Evolutionary conservation across 1,140 invertebrate genomes (phyloP), one percentile per base, ranked within the genome.

Genomic region (Rhysida immarginata): DNA sequence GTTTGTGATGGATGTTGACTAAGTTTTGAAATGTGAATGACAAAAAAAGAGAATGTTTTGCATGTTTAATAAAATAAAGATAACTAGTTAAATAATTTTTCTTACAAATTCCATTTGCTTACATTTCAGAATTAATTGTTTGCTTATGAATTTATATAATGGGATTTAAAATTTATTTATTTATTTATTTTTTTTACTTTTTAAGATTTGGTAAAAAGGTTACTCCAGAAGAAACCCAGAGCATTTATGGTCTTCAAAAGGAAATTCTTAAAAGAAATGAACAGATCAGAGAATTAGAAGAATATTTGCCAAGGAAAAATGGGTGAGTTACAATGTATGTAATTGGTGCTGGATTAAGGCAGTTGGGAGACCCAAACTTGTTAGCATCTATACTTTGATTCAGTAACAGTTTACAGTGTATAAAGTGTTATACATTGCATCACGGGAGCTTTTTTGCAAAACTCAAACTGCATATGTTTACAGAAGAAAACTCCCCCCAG

Each of bases 271-370:
- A 67, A n/a, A 63, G 64, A 27, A 70, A 70, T 56, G 60, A 59
- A n/a, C 59, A 60, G 46, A 69, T 71, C 49, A 52, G 65, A 49
- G 70, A 71, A 23, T 65, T 72, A 61, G 69, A 69, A 58, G 70
- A 71, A 56, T 56, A 62, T 26, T 62, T 72, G 25, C 70, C 71
- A 16, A 68, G 70, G 49, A 69, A 68, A 59, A 72, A 71, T 64
- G 70, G 35, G 41, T 49, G 46, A 48, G 26, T 41, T 18, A 44
- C 46, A 18, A 41, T n/a, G n/a, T n/a, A n/a, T n/a, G n/a, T n/a
- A n/a, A n/a, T n/a, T n/a, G n/a, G n/a, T n/a, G n/a, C n/a, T n/a
- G n/a, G n/a, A n/a, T n/a, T n/a, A n/a, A n/a, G n/a, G n/a, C n/a
- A n/a, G n/a, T n/a, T n/a, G n/a, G n/a, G n/a, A n/a, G n/a, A n/a